Evolutionary conservation across 1,140 invertebrate genomes (phyloP).

Genomic region (Artemia franciscana): DNA sequence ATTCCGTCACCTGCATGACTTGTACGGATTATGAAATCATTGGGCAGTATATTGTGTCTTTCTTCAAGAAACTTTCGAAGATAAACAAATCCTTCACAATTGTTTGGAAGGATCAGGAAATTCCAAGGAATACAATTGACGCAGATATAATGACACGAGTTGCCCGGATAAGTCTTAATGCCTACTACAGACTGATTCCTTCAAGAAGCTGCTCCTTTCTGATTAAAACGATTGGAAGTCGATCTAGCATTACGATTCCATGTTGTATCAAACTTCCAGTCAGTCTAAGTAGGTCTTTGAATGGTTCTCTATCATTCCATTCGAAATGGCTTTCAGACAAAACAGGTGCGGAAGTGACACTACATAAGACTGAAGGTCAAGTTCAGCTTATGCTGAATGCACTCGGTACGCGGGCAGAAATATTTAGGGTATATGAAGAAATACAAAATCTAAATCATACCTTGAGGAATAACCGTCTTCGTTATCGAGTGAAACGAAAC

Average conservation of each 20-base stretch:
- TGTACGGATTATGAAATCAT: background rate
- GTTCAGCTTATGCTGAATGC: background rate
- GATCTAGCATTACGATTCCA: background rate
- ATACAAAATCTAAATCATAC: background rate
- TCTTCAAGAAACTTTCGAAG: background rate
- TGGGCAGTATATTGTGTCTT: background rate
- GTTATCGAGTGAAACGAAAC: background rate
- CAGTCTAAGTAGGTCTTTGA: background rate
- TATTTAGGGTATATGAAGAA: conserved; percentile 1
- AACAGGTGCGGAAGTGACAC: background rate
- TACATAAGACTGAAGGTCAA: background rate
- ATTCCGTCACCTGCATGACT: background rate
- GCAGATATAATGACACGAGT: background rate
- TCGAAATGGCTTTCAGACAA: background rate
- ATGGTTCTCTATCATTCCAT: background rate
- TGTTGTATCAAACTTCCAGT: background rate
- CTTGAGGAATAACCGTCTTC: background rate
- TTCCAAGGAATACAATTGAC: background rate
- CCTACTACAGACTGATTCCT: background rate
- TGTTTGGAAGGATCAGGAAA: background rate
- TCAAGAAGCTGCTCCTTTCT: background rate
- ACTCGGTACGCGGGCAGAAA: background rate
- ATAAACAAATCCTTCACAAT: background rate
- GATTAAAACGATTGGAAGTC: background rate
- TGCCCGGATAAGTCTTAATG: background rate